These are phyloP conservation scores for Labroides dimidiatus DNA, from an alignment of 2,797 vertebrate genomes.

Conservation along the genomic window DNA sequence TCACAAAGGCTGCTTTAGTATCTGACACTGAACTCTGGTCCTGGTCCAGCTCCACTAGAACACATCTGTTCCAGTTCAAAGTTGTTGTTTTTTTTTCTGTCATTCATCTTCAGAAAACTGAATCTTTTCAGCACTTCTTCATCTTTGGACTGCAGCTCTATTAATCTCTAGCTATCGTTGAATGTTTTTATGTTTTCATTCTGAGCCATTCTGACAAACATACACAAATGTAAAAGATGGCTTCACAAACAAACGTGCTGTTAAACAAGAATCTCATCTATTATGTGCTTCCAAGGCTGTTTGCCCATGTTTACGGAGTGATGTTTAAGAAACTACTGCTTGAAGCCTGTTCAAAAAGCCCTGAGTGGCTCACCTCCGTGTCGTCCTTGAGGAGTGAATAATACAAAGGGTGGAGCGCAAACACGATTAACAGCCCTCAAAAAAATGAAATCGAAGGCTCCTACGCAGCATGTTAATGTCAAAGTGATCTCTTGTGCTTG, in stretches of 20 bases:
- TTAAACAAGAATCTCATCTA: conserved; percentile 7
- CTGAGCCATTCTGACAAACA: conserved; percentile 2
- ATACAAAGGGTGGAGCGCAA: background rate
- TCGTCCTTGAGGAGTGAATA: conserved; percentile 9
- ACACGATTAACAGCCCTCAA: background rate
- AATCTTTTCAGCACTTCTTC: conserved; percentile 2
- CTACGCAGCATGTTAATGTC: background rate
- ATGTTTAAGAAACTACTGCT: conserved; percentile 4
- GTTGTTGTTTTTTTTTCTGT: background rate
- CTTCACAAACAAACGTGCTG: background rate
- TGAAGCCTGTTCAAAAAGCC: conserved; percentile 10
- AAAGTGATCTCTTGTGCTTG: background rate
- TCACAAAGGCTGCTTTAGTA: conserved; percentile 20
- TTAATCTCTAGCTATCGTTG: background rate
- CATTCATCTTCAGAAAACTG: background rate
- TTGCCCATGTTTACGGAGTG: conserved; percentile 5
- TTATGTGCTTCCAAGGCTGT: conserved; percentile 28
- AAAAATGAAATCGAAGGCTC: background rate
- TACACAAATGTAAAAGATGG: background rate
- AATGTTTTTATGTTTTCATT: conserved; percentile 2
- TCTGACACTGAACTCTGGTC: conserved; percentile 13
- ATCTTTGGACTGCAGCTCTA: too few species aligned
- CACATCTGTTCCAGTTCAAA: background rate
- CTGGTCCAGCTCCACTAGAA: conserved; percentile 3
- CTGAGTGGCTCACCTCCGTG: conserved; percentile 8